phyloP scores from a whole-genome alignment of 2,888 invertebrate genomes.

The Habrosyne pyritoides region DNA sequence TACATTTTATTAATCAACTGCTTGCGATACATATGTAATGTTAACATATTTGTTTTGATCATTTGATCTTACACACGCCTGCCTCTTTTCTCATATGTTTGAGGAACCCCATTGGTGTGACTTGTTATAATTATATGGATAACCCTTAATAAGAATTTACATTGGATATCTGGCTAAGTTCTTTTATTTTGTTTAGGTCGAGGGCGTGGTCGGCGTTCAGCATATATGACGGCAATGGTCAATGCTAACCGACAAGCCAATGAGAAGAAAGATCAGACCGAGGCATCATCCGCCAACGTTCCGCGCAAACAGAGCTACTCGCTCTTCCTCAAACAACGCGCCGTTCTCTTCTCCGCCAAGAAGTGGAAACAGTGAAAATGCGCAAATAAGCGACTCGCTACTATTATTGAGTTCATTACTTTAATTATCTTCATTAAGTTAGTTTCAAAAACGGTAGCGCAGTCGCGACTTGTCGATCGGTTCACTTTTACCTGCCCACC shows the following conservation, averaged over 20 bases:
- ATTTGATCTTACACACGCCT: not conserved
- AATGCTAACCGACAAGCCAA: constrained; percentile 41
- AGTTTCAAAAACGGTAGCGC: constrained; percentile 37
- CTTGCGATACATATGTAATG: not conserved
- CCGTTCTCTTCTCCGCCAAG: constrained; percentile 80
- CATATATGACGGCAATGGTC: constrained; percentile 38
- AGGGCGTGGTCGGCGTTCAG: constrained; percentile 51
- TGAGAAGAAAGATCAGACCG: constrained; percentile 33
- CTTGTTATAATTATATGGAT: not conserved
- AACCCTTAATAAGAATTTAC: not conserved
- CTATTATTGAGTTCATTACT: constrained; percentile 10
- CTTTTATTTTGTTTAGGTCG: constrained; percentile 38
- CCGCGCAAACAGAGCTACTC: constrained; percentile 78
- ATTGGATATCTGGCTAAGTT: no score
- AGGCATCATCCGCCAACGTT: constrained; percentile 23
- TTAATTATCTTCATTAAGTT: constrained; percentile 24
- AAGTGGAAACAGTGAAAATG: constrained; percentile 75
- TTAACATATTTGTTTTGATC: not conserved
- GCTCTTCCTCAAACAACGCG: constrained; percentile 78
- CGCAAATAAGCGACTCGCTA: constrained; percentile 25
- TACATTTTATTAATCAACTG: not conserved
- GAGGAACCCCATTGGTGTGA: not conserved
- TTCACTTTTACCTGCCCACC: constrained; percentile 64
- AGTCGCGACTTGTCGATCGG: constrained; percentile 35
- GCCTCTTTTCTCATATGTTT: no score